Evolutionary conservation across 2,797 vertebrate genomes (phyloP).

Genomic region (Tokudaia muenninki): DNA sequence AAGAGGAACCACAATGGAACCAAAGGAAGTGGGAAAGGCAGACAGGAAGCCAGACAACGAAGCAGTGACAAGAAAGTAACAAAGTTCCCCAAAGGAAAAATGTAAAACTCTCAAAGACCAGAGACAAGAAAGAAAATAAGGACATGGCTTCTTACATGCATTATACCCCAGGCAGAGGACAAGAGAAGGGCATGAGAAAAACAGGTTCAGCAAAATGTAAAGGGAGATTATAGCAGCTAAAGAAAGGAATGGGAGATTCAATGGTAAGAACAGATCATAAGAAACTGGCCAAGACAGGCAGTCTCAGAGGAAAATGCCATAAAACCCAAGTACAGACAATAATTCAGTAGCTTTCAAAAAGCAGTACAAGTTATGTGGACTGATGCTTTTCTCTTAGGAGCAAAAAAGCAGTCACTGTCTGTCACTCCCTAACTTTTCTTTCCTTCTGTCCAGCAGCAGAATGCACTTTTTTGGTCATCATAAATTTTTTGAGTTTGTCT

Average conservation of each 20-base stretch:
- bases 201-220: neutral
- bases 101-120: neutral
- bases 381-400: conserved; percentile 12
- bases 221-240: neutral
- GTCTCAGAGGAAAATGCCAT: neutral
- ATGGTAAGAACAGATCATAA: neutral
- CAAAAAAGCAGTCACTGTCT: conserved; percentile 34
- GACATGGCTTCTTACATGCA: neutral
- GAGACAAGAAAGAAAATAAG: conserved; percentile 7
- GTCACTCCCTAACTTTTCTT: conserved; percentile 22
- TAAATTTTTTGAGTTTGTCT: conserved; percentile 37
- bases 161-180: neutral
- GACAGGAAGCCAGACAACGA: conserved; percentile 52
- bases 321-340: conserved; percentile 46
- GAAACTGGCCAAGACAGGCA: neutral
- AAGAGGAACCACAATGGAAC: neutral
- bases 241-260: conserved; percentile 8
- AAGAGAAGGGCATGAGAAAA: neutral
- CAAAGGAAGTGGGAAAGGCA: conserved; percentile 35
- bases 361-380: neutral
- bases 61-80: conserved; percentile 31
- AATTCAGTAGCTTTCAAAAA: conserved; percentile 2
- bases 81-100: conserved; percentile 27
- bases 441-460: neutral
- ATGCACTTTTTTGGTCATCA: neutral